Evolutionary conservation across 2,888 invertebrate species (phyloP), one percentile per base, ranked within the genome.

Genomic region (Drosophila conformis): DNA sequence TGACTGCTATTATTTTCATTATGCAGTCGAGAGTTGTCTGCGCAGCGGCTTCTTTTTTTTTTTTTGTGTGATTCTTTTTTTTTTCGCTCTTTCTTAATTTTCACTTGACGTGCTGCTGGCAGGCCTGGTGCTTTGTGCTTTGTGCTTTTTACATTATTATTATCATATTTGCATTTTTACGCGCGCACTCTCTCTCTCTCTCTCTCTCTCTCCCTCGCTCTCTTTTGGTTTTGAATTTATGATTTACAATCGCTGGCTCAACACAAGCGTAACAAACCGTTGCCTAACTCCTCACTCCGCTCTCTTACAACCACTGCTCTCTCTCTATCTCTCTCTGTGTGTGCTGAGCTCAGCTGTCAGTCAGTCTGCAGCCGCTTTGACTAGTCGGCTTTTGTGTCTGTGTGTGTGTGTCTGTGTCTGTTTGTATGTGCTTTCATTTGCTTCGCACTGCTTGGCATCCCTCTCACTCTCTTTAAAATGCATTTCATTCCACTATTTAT

Each of bases 91-190:
- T 72, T 69, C 77, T 86, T 88, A 88, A 87, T 87, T 87, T 87
- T 90, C 76, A 88, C 89, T 89, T 85, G 83, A 82, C 85, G 78
- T 86, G 81, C 80, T 77, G 75, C 25, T 75, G 72, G 78, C 81
- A 72, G 70, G 82, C 76, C 72, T 76, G 64, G 63, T 69, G 59
- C 46, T 54, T 62, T 80, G 64, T 76, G 64, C 58, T 51, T 70
- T 67, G 65, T 79, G 62, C 68, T 48, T 73, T 72, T 80, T 69
- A 73, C 73, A 82, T 79, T 82, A 83, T 87, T 87, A 84, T 89
- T 87, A 89, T 84, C 76, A 89, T 89, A 84, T 84, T 84, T 84
- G 84, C 84, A 89, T 84, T 87, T 85, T 68, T 73, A n/a, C 29
- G 40, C 38, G 48, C 46, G 4, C 48, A 59, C 53, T 59, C 42